Conservation (phyloP, 2,797 vertebrate species). For the Harpagifer antarcticus region DNA sequence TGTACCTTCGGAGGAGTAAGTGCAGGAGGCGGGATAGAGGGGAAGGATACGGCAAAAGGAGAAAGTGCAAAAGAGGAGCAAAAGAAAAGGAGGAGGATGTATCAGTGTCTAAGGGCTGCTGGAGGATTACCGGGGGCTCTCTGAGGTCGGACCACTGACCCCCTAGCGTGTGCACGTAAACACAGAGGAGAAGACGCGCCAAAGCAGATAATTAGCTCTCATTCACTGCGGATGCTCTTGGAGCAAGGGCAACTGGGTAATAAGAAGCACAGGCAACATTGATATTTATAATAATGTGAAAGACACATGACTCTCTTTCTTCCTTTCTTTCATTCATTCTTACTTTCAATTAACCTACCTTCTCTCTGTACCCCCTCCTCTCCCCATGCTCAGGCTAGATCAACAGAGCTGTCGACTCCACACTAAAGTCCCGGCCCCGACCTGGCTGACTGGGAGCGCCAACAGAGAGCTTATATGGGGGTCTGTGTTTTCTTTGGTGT, state of each 20-base stretch:
- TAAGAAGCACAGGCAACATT: constrained; percentile 74
- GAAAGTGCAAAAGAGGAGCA: constrained; percentile 70
- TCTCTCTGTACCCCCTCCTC: neutral
- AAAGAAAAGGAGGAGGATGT: constrained; percentile 81
- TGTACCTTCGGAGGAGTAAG: constrained; percentile 66
- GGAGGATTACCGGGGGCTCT: constrained; percentile 82
- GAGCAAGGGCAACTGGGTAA: constrained; percentile 86
- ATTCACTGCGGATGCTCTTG: constrained; percentile 83
- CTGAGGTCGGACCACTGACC: constrained; percentile 90
- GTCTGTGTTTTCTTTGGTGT: constrained; percentile 71
- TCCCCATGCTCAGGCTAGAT: constrained; percentile 51
- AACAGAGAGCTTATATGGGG: constrained; percentile 61
- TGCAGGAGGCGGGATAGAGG: constrained; percentile 57
- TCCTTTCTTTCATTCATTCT: constrained; percentile 14
- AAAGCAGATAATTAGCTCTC: constrained; percentile 90
- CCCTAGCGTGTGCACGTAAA: constrained; percentile 92
- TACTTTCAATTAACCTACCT: neutral
- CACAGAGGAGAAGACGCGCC: constrained; percentile 81
- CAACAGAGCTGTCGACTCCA: constrained; percentile 70
- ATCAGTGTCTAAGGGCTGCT: constrained; percentile 83
- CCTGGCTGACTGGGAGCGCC: constrained; percentile 59
- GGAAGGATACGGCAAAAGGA: constrained; percentile 61
- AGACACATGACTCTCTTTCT: constrained; percentile 54
- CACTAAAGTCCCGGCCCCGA: constrained; percentile 61
- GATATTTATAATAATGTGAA: constrained; percentile 80